Base-by-base conservation (phyloP, 35 echinoderm and acorn worm genomes). In the Apostichopus parvimensis region DNA sequence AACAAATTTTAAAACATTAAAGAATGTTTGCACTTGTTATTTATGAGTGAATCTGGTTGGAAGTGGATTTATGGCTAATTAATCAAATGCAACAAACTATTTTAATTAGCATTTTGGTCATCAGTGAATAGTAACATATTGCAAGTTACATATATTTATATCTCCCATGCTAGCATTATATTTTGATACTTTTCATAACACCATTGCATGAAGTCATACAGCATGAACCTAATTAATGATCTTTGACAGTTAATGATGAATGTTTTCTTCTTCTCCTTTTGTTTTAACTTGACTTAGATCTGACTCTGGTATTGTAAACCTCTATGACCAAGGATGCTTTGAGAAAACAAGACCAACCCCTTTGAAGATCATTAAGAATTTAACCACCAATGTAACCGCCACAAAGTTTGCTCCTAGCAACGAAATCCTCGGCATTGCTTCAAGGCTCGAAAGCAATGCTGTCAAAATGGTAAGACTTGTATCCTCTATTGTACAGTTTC, bases 251-350 rank as follows among this genome's bases (percentile, higher is more conserved):
- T 61, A 9, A 12, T 61, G 58, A 61, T 61, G 8, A 61, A 61
- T 61, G 8, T 61, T 61, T 12, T 61, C 6, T n/a, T 61, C 17
- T 75, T 5, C 17, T 6, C 4, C 71, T 73, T 75, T 75, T n/a
- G 11, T 18, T 75, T 75, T 75, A 7, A 7, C 17, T 18, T 45
- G 34, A 45, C 89, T 21, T 68, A 99, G 97, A 6, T 99, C 95
- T 57, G 65, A 95, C 73, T 96, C 95, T 96, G 97, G 97, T 76
- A 93, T 99, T 55, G 93, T 99, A 3, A 99, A 99, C 79, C 89
- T 96, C 45, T 99, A 99, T 52, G 92, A 99, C 75, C 57, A 92
- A 54, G 66, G 79, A 1, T 96, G 93, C 66, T 58, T 99, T 18
- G 66, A 34, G 14, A 92, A 92, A 56, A 45, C 76, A 53, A 78